Conservation (phyloP, 2,797 vertebrate genomes). For the Gastrophryne carolinensis region DNA sequence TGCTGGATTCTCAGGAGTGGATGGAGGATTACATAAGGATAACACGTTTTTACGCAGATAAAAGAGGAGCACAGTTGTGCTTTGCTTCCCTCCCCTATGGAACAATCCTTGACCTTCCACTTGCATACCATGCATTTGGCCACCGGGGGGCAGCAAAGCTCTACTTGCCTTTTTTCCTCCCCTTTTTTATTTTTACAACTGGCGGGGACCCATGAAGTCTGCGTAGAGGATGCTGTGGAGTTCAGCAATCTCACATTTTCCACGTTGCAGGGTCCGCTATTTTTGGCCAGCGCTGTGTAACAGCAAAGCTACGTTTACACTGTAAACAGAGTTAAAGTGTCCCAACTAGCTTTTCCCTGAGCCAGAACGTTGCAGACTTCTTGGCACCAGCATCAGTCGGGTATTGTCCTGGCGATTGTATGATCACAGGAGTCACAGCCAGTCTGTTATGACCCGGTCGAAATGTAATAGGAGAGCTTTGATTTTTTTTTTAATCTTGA, state of each 20-base stretch:
- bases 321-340: slow-evolving; percentile 36
- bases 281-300: slow-evolving; percentile 35
- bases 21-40: too few species aligned
- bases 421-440: slow-evolving; percentile 19
- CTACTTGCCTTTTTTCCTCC: neutral
- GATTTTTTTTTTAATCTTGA: too few species aligned
- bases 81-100: too few species aligned
- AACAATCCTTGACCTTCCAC: too few species aligned
- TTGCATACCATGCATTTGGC: too few species aligned
- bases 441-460: slow-evolving; percentile 17
- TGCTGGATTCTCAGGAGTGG: too few species aligned
- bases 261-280: slow-evolving; percentile 42
- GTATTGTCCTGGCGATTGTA: slow-evolving; percentile 22
- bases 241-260: slow-evolving; percentile 46
- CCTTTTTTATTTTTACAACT: neutral
- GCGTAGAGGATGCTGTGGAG: slow-evolving; percentile 27
- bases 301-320: slow-evolving; percentile 19
- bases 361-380: slow-evolving; percentile 33
- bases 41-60: too few species aligned
- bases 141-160: slow-evolving; percentile 11
- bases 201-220: neutral
- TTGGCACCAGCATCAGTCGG: slow-evolving; percentile 22
- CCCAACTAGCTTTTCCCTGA: neutral
- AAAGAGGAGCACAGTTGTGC: too few species aligned
- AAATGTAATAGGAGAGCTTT: neutral